Base-by-base conservation (phyloP, 2,888 invertebrate genomes). In the Sepioteuthis lessoniana region DNA sequence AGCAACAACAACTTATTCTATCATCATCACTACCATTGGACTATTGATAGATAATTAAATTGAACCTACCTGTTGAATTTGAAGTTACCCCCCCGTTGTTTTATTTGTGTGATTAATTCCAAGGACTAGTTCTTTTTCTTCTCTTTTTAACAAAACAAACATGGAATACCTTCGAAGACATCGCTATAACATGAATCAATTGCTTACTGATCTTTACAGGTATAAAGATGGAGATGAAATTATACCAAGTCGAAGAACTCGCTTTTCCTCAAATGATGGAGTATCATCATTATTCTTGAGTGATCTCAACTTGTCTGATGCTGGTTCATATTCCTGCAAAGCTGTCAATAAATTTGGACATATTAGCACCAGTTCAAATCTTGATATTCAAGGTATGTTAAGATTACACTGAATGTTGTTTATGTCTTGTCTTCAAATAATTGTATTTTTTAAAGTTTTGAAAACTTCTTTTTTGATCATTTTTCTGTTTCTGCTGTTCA, bases 241-340 rank as follows among this genome's bases (percentile, higher is more conserved):
- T 10, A 94, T 95, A 76, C 96, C 96, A 50, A 96, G 96, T 19
- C 95, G 95, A 92, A 97, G 97, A 95, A 97, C 97, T 95, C 96
- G 95, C 46, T 96, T 96, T 94, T 96, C 96, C 94, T 97, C 96
- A 95, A 96, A 96, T 93, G 96, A 97, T 46, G 96, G 96, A 46
- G 96, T 96, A 50, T 96, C 97, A 60, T 96, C 96, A 91, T 97
- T 99, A 94, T 98, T 98, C 90, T 98, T 99, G 96, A 98, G 95
- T 94, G 96, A 96, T 91, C 95, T 97, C 42, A 95, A 96, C 90
- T 95, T 95, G 1, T 96, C 96, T 60, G 97, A 97, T 95, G 96
- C 95, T 47, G 97, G 97, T n/a, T 95, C 95, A 60, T 97, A 97
- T 95, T 96, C 96, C 35, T 97, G 97, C 94, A 96, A 96, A 94